These are phyloP conservation scores for Motacilla alba DNA, from an alignment of 2,113 vertebrate genomes.

Conservation along the genomic window DNA sequence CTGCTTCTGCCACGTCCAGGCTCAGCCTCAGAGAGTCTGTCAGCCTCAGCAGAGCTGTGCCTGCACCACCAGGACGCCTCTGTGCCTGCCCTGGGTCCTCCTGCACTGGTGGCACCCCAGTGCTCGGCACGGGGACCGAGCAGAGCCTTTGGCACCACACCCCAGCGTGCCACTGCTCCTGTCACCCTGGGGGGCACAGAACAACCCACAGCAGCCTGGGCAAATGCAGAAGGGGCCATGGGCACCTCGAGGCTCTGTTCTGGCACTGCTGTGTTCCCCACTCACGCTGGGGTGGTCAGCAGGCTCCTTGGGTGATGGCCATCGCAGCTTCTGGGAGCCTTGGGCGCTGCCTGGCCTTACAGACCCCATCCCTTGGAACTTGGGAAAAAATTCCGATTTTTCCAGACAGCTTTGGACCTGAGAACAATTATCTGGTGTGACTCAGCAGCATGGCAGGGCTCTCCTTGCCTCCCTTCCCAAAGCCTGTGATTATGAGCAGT, in stretches of 20 bases:
- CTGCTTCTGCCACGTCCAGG: accelerated
- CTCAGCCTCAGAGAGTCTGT: not conserved
- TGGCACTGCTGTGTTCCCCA: not conserved
- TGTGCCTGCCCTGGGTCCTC: not conserved
- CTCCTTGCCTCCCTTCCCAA: not conserved
- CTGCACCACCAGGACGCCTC: not conserved
- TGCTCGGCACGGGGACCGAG: not conserved
- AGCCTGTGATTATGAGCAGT: not conserved
- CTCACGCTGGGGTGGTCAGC: not conserved
- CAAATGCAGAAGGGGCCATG: not conserved
- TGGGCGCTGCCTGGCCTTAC: not conserved
- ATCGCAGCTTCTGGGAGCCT: not conserved
- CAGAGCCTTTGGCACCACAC: accelerated
- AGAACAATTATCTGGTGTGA: not conserved
- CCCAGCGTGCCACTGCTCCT: accelerated
- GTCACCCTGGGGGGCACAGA: accelerated
- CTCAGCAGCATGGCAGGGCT: not conserved
- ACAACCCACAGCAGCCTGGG: accelerated
- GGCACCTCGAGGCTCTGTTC: not conserved
- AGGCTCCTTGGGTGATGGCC: not conserved
- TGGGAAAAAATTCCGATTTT: not conserved
- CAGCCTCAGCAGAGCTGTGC: not conserved
- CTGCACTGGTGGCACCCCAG: accelerated
- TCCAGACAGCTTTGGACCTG: not conserved
- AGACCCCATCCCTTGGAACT: too few relatives aligned